Evolutionary conservation across 2,888 invertebrate genomes (phyloP), one percentile per base, ranked within the genome.

Genomic region (Eupithecia inturbata): DNA sequence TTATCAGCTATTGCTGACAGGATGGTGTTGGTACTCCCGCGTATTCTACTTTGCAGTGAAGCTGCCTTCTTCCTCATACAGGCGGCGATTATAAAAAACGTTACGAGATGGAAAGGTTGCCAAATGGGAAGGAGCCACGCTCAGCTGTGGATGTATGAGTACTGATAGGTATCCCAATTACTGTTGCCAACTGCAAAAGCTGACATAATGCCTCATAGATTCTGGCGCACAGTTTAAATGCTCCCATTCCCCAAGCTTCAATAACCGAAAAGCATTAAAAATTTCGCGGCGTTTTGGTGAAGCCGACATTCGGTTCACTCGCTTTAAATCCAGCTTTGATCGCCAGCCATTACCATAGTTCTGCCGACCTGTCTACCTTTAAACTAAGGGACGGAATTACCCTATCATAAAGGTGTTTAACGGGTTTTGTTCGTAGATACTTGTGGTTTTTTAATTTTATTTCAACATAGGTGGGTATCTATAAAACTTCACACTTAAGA

Each of bases 221-320:
- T 53, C 22, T 53, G 49, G 10, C 10, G 9, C 10, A 10, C 49
- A 53, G 10, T n/a, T 9, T 67, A 70, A 63, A 68, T 68, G 41
- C 31, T 41, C 1, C 31, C 53, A 53, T 71, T 71, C 26, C 39
- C 3, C 31, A 62, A 67, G 64, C 64, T 64, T 31, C 57, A 71
- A 74, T 68, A 74, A 71, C 69, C 66, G 64, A 68, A 66, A 41
- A 67, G 69, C 60, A 73, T 74, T 71, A 74, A 75, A 78, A 74
- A 75, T 75, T 70, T 53, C 72, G 60, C 57, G n/a, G 60, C 60
- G 36, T 57, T 69, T 63, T 67, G 62, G 67, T 63, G 70, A 45
- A 74, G 67, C 76, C 36, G 62, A 67, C 41, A 36, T 73, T 72
- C 67, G 68, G 41, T 75, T 68, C 53, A 57, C 70, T 45, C 49